Evolutionary conservation across 2,888 invertebrate species (phyloP), one percentile per base, ranked within the genome.

Genomic region (Neuroscelio doddi): DNA sequence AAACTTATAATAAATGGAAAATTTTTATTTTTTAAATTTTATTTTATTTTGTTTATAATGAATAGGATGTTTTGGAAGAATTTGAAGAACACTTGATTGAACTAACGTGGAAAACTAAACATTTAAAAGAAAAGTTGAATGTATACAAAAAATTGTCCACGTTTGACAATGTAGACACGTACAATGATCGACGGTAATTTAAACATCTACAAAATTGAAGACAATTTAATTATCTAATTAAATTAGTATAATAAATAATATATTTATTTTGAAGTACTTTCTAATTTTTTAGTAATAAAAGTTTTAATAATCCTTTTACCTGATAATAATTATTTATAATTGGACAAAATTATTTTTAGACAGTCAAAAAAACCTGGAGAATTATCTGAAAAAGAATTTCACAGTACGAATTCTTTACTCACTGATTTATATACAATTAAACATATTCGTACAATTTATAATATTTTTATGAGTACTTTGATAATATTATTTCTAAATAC

Each of bases 381-480:
- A 53, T 70, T 90, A 14, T 88, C 88, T 10, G 89, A 89, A 42
- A 92, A 92, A 78, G 86, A 88, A 58, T 96, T 94, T 79, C 79
- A 87, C n/a, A 80, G 87, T 4, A 87, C 95, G 65, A 91, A 93
- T 79, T 95, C 95, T 0, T 86, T 92, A n/a, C 86, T 96, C 53
- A 95, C 93, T 0, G 92, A 92, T 63, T 87, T 96, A 15, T 88
- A 93, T 72, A 89, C 92, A 78, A 89, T 91, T 45, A 88, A 90
- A 47, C 95, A 96, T 84, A 91, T 96, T 74, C 88, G 89, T 74
- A 92, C 94, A 1, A 91, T 96, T 70, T 94, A 95, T 82, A 92
- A 96, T 80, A 91, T 96, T 69, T 95, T 95, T 84, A 88, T 92
- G 41, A 92, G 92, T 12, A 91, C 92, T 69, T 86, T 96, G 27